phyloP scores from a whole-genome alignment of 2,113 vertebrate species.

The Colius striatus region DNA sequence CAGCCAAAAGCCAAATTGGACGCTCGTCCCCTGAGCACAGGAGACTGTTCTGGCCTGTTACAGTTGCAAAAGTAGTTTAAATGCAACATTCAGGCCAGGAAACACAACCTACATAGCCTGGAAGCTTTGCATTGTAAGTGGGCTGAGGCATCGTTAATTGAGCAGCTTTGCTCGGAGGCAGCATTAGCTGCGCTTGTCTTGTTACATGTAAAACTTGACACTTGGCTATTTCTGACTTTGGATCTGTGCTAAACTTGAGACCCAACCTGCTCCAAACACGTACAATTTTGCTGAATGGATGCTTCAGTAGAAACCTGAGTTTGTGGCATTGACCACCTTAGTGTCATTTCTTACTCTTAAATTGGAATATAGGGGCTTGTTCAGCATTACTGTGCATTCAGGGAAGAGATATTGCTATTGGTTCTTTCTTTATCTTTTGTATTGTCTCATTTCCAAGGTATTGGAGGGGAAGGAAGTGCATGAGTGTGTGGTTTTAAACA shows the following conservation, averaged over 20 bases:
- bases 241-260: not conserved
- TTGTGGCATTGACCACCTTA: not conserved
- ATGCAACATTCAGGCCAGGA: not conserved
- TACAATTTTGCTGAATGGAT: not conserved
- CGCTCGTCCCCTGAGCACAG: not conserved
- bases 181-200: not conserved
- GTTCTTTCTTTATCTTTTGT: not conserved
- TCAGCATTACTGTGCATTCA: accelerated
- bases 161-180: not conserved
- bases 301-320: not conserved
- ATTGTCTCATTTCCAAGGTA: not conserved
- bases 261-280: not conserved
- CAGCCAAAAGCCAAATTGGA: not conserved
- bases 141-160: not conserved
- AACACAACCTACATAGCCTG: slow-evolving; percentile 27
- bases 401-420: not conserved
- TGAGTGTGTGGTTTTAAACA: not conserved
- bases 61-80: not conserved
- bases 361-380: not conserved
- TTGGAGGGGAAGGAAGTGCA: not conserved
- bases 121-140: not conserved
- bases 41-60: not conserved
- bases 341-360: not conserved
- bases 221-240: slow-evolving; percentile 29
- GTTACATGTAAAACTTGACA: not conserved